phyloP scores from a whole-genome alignment of 2,113 vertebrate species.

The Stercorarius parasiticus region DNA sequence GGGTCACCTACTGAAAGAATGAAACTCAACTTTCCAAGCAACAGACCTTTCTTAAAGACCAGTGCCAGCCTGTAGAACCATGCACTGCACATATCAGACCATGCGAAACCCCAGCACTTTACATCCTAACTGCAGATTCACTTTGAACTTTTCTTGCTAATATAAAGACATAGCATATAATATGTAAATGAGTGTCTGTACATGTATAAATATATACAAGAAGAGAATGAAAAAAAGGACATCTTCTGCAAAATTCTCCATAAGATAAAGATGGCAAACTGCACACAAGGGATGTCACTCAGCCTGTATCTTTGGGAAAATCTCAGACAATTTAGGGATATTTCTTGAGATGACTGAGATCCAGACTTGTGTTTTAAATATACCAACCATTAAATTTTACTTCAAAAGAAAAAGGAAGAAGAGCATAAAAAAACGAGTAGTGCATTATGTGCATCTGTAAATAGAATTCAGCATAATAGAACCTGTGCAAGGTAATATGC shows the following conservation, averaged over 20 bases:
- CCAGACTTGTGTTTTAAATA: background rate
- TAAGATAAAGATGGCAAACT: background rate
- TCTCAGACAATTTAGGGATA: background rate
- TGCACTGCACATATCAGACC: accelerated
- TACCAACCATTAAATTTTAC: background rate
- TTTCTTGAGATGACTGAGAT: background rate
- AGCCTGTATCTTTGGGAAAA: background rate
- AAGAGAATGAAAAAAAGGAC: background rate
- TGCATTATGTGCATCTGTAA: background rate
- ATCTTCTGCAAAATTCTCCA: background rate
- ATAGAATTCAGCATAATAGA: background rate
- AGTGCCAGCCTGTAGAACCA: background rate
- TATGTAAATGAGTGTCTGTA: background rate
- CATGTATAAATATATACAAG: background rate
- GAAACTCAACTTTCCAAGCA: background rate
- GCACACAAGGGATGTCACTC: background rate
- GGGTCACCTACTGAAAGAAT: background rate
- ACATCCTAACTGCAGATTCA: background rate
- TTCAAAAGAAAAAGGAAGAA: background rate
- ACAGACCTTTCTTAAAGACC: background rate
- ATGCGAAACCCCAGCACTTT: background rate
- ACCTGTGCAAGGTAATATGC: background rate
- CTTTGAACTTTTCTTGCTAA: background rate
- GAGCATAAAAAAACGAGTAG: background rate
- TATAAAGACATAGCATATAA: background rate